These are phyloP conservation scores for Onthophagus taurus DNA, from an alignment of 1,140 invertebrate genomes.

Conservation along the genomic window DNA sequence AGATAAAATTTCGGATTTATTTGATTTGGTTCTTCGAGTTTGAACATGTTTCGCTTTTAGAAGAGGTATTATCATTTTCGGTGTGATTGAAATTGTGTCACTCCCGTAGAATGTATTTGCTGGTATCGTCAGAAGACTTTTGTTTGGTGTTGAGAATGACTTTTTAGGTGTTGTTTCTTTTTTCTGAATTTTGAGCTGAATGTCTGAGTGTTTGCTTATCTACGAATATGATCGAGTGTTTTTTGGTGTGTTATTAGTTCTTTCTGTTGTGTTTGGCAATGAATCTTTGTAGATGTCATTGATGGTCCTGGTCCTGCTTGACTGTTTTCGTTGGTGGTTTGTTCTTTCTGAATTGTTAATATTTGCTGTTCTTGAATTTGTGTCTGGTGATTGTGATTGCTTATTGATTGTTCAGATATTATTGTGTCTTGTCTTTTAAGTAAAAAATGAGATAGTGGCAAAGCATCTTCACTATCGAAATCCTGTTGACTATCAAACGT, in stretches of 20 bases:
- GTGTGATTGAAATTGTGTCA: not conserved
- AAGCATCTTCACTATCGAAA: not conserved
- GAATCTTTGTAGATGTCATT: too few species aligned
- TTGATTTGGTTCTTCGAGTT: not conserved
- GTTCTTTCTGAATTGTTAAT: not conserved
- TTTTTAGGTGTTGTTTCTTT: not conserved
- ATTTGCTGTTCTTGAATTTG: not conserved
- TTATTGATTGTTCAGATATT: too few species aligned
- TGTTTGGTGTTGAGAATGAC: not conserved
- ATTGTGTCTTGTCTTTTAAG: not conserved
- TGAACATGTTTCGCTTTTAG: not conserved
- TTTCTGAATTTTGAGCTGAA: not conserved
- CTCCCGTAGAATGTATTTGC: not conserved
- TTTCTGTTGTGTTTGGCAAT: too few species aligned
- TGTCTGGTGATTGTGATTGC: too few species aligned
- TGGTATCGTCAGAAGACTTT: not conserved
- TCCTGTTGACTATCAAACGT: not conserved
- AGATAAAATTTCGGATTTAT: slow-evolving; percentile 10
- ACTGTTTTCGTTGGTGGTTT: not conserved
- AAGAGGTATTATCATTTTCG: not conserved
- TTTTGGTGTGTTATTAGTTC: too few species aligned
- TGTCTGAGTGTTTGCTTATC: not conserved
- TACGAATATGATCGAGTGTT: not conserved
- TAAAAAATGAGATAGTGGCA: not conserved
- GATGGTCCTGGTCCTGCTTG: too few species aligned